Evolutionary conservation across 2,888 invertebrate genomes (phyloP), one percentile per base, ranked within the genome.

Genomic region (Tetragonula carbonaria): DNA sequence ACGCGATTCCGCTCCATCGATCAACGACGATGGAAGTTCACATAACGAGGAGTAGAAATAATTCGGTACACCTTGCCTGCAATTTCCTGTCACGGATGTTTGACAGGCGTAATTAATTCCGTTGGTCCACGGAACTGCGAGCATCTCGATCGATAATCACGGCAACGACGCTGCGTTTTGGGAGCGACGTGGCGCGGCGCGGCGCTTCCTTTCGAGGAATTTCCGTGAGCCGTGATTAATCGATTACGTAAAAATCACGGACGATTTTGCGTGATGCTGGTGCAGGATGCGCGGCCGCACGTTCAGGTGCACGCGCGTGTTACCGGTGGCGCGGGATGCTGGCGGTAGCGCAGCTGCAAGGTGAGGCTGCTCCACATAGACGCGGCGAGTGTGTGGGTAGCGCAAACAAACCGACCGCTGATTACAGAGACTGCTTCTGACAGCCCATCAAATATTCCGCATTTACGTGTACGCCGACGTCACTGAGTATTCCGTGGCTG

Each of bases 351-450:
- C 33, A 33, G 78, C 72, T 81, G 76, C 78, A 85, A 86, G 86
- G 82, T 79, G 84, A 74, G 71, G 73, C 80, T 79, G 78, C n/a
- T 81, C 59, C 28, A 75, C 82, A 85, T 84, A 90, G 82, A 87
- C 80, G 84, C 45, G 76, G 68, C 65, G 78, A 74, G 85, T 88
- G 90, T 92, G 90, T 92, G 91, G 91, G 92, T 91, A 93, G 91
- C 89, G 93, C 93, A 93, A 94, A 92, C 93, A 93, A 94, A 93
- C 93, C 93, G 91, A 93, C 93, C 93, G 93, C 93, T 93, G 94
- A 94, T 93, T 93, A 93, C 93, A 92, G 92, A 93, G 93, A 93
- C 94, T 94, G 94, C 93, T 93, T 93, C 93, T 94, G 94, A 94
- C 94, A 93, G 93, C 92, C 93, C 92, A 93, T 94, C 93, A 94